Conservation (phyloP, 1,140 invertebrate genomes). For the Scaptodrosophila lebanonensis region DNA sequence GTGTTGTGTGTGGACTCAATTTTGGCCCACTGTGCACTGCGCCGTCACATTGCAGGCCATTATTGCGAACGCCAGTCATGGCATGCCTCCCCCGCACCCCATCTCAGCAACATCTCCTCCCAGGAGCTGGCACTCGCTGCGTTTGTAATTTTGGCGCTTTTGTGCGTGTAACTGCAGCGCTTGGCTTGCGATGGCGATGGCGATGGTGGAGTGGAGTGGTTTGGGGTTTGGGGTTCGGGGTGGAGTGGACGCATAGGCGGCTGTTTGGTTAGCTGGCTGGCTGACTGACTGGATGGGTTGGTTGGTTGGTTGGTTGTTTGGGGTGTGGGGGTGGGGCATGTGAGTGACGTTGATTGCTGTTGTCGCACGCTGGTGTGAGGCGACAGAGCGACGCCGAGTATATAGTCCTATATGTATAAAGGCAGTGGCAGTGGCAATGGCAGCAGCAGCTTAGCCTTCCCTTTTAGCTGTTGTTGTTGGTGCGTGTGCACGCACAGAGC, state of each 20-base stretch:
- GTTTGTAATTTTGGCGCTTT: conserved; percentile 73
- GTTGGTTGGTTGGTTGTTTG: background rate
- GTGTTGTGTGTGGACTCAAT: no score
- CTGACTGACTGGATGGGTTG: no score
- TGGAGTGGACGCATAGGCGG: conserved; percentile 22
- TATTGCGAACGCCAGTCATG: background rate
- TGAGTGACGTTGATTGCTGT: conserved; percentile 63
- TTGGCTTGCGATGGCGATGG: background rate
- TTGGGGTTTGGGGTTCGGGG: conserved; percentile 12
- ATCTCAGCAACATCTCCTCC: conserved; percentile 16
- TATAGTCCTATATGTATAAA: background rate
- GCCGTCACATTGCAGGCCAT: background rate
- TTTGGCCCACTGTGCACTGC: no score
- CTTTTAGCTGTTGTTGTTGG: conserved; percentile 15
- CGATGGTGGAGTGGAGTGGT: background rate
- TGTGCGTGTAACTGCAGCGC: conserved; percentile 62
- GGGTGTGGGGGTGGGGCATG: conserved; percentile 30
- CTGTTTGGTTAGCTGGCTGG: no score
- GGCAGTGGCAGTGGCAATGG: conserved; percentile 17
- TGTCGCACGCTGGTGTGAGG: conserved; percentile 32
- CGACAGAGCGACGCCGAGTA: no score
- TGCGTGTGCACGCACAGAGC: conserved; percentile 18
- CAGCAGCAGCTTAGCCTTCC: conserved; percentile 30
- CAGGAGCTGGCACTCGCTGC: conserved; percentile 47
- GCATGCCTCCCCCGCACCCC: background rate